Evolutionary conservation across 2,797 vertebrate genomes (phyloP).

Genomic region (Schizopygopsis malacanthus): DNA sequence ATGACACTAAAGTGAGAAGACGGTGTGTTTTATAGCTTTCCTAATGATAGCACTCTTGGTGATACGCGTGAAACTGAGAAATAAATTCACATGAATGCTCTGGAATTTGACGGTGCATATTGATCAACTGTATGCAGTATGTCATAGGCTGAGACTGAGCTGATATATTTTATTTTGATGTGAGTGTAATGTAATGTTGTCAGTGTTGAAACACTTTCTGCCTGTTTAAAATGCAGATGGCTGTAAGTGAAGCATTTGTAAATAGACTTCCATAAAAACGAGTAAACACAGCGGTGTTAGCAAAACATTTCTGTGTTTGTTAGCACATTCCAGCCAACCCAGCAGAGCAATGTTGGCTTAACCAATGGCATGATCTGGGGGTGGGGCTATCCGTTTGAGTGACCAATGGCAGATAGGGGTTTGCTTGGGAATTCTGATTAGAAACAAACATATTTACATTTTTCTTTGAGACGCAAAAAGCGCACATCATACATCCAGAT

Average conservation of each 20-base stretch:
- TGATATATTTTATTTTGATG: not conserved
- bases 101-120: not conserved
- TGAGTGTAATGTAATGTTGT: no score
- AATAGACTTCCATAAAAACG: not conserved
- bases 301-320: constrained; percentile 13
- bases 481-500: not conserved
- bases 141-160: not conserved
- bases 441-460: not conserved
- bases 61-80: not conserved
- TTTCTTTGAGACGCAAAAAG: not conserved
- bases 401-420: not conserved
- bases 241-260: not conserved
- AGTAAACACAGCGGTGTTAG: not conserved
- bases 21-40: not conserved
- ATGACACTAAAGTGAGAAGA: constrained; percentile 7
- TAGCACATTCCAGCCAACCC: not conserved
- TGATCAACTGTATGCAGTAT: not conserved
- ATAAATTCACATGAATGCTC: not conserved
- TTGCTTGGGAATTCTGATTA: not conserved
- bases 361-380: not conserved
- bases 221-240: not conserved
- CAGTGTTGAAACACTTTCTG: not conserved
- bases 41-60: constrained; percentile 7
- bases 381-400: not conserved
- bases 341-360: not conserved